Base-by-base conservation (phyloP, 2,113 vertebrate species). In the Gobius niger region DNA sequence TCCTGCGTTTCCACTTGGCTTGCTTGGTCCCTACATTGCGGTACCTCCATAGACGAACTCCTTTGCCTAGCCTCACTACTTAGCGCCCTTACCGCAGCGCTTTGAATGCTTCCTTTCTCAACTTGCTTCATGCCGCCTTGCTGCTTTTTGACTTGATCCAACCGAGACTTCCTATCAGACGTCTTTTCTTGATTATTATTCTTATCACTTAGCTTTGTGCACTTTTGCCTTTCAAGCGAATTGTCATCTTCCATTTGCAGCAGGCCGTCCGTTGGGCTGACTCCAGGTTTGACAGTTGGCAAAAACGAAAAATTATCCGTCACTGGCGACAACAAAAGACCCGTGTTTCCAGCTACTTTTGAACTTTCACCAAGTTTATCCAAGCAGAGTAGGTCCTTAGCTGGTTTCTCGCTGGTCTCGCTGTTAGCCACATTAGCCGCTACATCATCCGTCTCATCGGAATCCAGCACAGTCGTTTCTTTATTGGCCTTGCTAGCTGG, bases 361-460 rank as follows among this genome's bases (percentile, higher is more conserved):
- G 90, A 86, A 68, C 92, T 92, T 75, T 93, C 91, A 41, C 89
- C 92, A 57, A 93, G 91, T 85, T 84, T 83, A 1, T 85, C 75
- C n/a, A 93, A 11, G 47, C 91, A 93, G 61, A 95, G 93, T 70
- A 80, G 85, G 78, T 95, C 87, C 75, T 90, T 92, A 47, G 62
- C 87, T 50, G 88, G 76, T 18, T 74, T 89, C 0, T 82, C 85
- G 72, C 85, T 85, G 72, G 85, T 90, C 70, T 91, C 79, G 51
- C 81, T 90, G 52, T 62, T 87, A 67, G 91, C 87, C 53, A 80
- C 63, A 68, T 89, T 89, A 24, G 72, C 16, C 40, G 88, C 76
- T 2, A 94, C 91, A 0, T 94, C 93, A 18, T 94, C 90, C 0
- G 71, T 86, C 62, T 94, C 93, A 53, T 95, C 94, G 61, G 92